phyloP scores from a whole-genome alignment of 2,888 invertebrate species.

The Theretra japonica region DNA sequence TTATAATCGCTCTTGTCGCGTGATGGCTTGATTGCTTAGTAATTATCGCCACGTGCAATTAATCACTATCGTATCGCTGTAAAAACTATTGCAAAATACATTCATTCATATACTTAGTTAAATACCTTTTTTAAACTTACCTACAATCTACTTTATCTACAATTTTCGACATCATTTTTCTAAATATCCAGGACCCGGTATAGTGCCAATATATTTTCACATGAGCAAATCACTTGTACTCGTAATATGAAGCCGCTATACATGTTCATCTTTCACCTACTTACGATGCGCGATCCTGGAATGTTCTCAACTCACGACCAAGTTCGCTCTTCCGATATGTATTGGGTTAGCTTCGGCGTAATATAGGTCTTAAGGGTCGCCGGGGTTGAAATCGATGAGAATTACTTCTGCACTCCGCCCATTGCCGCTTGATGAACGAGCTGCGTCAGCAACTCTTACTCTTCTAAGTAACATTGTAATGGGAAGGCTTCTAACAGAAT shows the following conservation, averaged over 20 bases:
- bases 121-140: too few species aligned
- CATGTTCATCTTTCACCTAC: not conserved
- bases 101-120: too few species aligned
- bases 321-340: not conserved
- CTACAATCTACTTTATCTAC: too few species aligned
- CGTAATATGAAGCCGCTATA: not conserved
- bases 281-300: not conserved
- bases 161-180: too few species aligned
- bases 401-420: not conserved
- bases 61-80: too few species aligned
- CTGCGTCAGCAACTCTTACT: not conserved
- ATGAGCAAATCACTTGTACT: not conserved
- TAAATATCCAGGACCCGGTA: not conserved
- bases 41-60: too few species aligned
- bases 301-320: constrained; percentile 1
- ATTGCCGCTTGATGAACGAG: not conserved
- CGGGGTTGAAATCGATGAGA: not conserved
- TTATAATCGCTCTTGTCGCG: too few species aligned
- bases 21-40: too few species aligned
- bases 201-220: not conserved
- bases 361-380: not conserved
- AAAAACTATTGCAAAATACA: too few species aligned
- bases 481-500: not conserved
- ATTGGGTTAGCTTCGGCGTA: not conserved
- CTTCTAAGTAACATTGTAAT: not conserved